Evolutionary conservation across 2,888 invertebrate species (phyloP).

Genomic region (Parnassius mnemosyne): DNA sequence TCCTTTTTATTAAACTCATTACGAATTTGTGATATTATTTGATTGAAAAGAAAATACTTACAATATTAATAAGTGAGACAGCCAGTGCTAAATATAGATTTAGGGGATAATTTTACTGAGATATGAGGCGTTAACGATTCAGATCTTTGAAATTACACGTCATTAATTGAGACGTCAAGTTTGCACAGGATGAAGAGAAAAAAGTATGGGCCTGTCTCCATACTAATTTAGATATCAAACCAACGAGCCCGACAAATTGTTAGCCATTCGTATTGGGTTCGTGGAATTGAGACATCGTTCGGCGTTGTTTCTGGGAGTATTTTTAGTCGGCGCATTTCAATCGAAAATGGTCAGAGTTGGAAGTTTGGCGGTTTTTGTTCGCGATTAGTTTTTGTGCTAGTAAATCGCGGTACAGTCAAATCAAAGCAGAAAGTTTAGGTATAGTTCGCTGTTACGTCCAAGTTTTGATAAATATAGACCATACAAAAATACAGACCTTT

Average conservation of each 20-base stretch:
- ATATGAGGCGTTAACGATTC: constrained; percentile 61
- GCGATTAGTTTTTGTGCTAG: constrained; percentile 48
- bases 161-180: constrained; percentile 74
- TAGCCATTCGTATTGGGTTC: constrained; percentile 63
- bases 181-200: constrained; percentile 51
- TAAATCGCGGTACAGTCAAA: constrained; percentile 15
- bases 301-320: constrained; percentile 38
- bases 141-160: constrained; percentile 70
- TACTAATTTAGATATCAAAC: constrained; percentile 76
- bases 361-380: constrained; percentile 55
- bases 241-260: constrained; percentile 73
- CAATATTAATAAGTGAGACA: neutral
- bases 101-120: constrained; percentile 39
- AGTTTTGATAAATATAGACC: neutral
- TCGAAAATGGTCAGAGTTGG: constrained; percentile 43
- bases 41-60: neutral
- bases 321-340: constrained; percentile 43
- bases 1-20: no score
- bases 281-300: constrained; percentile 57
- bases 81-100: constrained; percentile 12
- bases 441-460: neutral
- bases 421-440: neutral
- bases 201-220: constrained; percentile 62
- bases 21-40: no score
- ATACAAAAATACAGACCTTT: no score